These are phyloP conservation scores for Apeltes quadracus DNA, from an alignment of 2,113 vertebrate genomes.

Conservation along the genomic window DNA sequence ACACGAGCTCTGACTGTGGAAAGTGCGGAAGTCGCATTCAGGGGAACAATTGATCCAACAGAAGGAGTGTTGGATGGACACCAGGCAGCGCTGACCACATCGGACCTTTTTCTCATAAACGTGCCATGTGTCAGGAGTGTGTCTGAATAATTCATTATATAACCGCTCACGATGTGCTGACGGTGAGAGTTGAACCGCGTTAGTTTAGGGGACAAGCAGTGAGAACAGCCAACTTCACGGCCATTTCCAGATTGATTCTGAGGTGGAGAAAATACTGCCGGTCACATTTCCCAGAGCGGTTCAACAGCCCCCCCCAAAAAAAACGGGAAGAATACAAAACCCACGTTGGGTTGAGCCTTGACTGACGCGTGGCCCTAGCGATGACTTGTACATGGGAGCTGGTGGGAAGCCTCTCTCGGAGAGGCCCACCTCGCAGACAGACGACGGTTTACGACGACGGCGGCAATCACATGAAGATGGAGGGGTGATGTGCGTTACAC, in stretches of 20 bases:
- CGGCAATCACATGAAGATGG: slow-evolving; percentile 5
- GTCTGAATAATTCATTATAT: slow-evolving; percentile 16
- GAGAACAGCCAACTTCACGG: neutral
- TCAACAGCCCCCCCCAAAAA: neutral
- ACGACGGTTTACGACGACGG: slow-evolving; percentile 35
- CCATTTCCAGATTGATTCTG: neutral
- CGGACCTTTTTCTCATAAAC: slow-evolving; percentile 12
- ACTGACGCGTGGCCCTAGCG: too few relatives aligned
- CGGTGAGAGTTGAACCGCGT: neutral
- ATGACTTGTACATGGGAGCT: slow-evolving; percentile 3
- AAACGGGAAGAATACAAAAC: too few relatives aligned
- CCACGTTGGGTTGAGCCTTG: too few relatives aligned
- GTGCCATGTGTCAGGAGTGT: slow-evolving; percentile 21
- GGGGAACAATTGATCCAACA: slow-evolving; percentile 66
- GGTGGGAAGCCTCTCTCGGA: slow-evolving; percentile 9
- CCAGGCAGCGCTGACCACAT: slow-evolving; percentile 44
- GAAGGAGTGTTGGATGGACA: slow-evolving; percentile 41
- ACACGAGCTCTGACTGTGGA: slow-evolving; percentile 54
- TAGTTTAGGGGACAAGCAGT: neutral
- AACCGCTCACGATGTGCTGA: neutral
- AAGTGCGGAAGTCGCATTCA: slow-evolving; percentile 60
- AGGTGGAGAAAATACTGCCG: neutral
- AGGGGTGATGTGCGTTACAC: neutral
- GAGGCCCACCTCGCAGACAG: too few relatives aligned
- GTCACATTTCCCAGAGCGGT: neutral